These are phyloP conservation scores for Invenusta paracnida DNA, from an alignment of 2,888 invertebrate species.

Conservation along the genomic window DNA sequence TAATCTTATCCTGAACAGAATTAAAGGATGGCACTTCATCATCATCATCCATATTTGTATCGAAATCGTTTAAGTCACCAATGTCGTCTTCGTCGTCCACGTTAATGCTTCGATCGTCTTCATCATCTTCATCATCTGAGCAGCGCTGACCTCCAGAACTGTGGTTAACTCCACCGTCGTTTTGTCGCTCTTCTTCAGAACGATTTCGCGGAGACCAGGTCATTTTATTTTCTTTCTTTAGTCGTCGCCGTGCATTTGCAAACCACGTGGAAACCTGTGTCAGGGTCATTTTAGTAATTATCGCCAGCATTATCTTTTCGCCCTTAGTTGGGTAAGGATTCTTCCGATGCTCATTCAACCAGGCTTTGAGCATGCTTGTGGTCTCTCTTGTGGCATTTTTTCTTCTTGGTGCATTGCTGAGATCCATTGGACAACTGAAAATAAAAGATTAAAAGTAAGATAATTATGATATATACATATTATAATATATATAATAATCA, in stretches of 20 bases:
- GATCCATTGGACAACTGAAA: constrained; percentile 37
- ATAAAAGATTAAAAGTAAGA: background rate
- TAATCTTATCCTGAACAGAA: background rate
- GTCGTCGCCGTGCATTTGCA: constrained; percentile 82
- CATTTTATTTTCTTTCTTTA: constrained; percentile 96
- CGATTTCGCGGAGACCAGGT: constrained; percentile 87
- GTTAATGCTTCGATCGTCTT: background rate
- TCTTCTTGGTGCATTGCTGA: constrained; percentile 64
- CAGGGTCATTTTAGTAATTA: constrained; percentile 88
- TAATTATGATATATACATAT: background rate
- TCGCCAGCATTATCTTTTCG: constrained; percentile 89
- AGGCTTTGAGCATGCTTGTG: constrained; percentile 90
- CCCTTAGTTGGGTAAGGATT: constrained; percentile 92
- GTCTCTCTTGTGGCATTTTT: constrained; percentile 96
- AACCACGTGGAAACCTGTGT: constrained; percentile 89
- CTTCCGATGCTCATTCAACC: constrained; percentile 92
- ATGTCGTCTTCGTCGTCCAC: background rate
- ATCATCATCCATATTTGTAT: background rate
- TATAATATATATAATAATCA: background rate
- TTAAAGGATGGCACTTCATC: background rate
- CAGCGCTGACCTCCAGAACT: background rate
- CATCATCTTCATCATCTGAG: constrained; percentile 3
- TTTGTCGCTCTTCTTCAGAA: constrained; percentile 33
- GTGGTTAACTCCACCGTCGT: background rate
- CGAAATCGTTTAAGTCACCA: background rate